These are phyloP conservation scores for Lates calcarifer DNA, from an alignment of 2,113 vertebrate species.

Conservation along the genomic window DNA sequence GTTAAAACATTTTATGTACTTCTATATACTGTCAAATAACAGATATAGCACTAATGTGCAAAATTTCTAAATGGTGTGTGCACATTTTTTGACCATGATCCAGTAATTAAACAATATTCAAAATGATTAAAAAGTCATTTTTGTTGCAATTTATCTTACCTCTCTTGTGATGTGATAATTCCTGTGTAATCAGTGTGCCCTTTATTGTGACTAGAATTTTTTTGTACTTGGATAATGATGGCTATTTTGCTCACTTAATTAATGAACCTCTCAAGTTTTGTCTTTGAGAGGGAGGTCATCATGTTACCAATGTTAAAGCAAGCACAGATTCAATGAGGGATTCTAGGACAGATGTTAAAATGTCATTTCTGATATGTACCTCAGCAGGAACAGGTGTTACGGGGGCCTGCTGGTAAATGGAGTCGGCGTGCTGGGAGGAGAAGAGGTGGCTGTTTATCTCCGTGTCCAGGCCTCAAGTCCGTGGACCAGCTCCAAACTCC, in stretches of 20 bases:
- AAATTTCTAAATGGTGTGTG: no score
- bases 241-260: conserved; percentile 16
- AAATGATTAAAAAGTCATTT: no score
- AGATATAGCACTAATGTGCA: no score
- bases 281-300: conserved; percentile 43
- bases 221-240: conserved; percentile 5
- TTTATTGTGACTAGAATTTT: conserved; percentile 25
- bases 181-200: conserved; percentile 26
- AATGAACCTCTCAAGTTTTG: conserved; percentile 43
- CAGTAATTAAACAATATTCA: no score
- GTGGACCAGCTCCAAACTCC: conserved; percentile 28
- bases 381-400: conserved; percentile 52
- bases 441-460: conserved; percentile 35
- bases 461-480: conserved; percentile 13
- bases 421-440: conserved; percentile 36
- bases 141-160: no score
- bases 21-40: no score
- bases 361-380: conserved; percentile 35
- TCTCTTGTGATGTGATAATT: neutral
- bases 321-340: conserved; percentile 6
- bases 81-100: no score
- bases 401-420: conserved; percentile 27
- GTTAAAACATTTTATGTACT: no score
- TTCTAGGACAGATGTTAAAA: conserved; percentile 58
- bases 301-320: conserved; percentile 18